phyloP scores from a whole-genome alignment of 2,797 vertebrate genomes.

The Poeciliopsis infans region DNA sequence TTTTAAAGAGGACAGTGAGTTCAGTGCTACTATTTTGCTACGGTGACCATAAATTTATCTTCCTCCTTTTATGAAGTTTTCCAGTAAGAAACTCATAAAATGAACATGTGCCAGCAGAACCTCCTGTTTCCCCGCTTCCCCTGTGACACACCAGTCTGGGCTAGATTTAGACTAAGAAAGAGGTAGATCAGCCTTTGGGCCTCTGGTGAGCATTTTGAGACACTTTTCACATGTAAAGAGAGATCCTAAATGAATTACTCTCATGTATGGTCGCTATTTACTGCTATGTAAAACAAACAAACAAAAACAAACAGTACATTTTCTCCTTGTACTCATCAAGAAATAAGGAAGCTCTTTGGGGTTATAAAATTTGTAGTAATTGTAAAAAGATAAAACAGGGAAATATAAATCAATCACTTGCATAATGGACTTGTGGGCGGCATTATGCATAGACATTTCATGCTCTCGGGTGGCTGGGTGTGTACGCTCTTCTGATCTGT shows the following conservation, averaged over 20 bases:
- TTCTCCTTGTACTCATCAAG: not conserved
- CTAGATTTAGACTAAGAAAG: constrained; percentile 23
- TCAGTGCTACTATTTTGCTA: not conserved
- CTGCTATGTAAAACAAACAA: no score
- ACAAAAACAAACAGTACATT: not conserved
- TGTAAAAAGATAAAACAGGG: not conserved
- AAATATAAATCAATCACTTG: not conserved
- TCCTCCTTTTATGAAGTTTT: not conserved
- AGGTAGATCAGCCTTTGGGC: constrained; percentile 15
- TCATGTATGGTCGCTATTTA: not conserved
- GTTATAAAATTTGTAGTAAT: not conserved
- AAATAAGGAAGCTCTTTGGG: not conserved
- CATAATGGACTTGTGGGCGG: not conserved
- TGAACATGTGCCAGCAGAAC: not conserved
- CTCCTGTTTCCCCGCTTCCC: not conserved
- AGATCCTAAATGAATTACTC: not conserved
- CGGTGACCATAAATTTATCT: not conserved
- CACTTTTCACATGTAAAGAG: constrained; percentile 16
- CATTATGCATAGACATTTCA: not conserved
- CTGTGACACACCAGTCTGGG: not conserved
- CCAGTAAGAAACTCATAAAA: not conserved
- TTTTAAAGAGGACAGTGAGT: not conserved
- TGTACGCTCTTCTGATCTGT: constrained; percentile 32
- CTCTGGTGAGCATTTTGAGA: constrained; percentile 14
- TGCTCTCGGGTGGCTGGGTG: constrained; percentile 23